Evolutionary conservation across 2,888 invertebrate genomes (phyloP).

Genomic region (Argynnis bischoffii): DNA sequence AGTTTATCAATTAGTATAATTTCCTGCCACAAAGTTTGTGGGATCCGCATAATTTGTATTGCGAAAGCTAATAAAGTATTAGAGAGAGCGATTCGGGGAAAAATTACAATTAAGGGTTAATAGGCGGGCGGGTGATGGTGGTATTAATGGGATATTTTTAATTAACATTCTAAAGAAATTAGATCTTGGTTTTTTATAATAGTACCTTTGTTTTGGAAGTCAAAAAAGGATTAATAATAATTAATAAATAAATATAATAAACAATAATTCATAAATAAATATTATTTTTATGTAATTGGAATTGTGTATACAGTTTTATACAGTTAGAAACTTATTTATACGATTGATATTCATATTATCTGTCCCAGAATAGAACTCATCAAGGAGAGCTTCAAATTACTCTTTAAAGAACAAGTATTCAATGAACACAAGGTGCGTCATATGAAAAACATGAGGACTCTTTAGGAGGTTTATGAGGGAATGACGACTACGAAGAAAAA

Average conservation of each 20-base stretch:
- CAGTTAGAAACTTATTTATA: no score
- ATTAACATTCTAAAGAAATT: constrained; percentile 14
- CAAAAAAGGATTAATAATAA: not conserved
- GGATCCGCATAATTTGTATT: constrained; percentile 21
- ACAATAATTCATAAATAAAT: no score
- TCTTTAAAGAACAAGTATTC: no score
- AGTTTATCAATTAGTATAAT: constrained; percentile 10
- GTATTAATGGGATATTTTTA: constrained; percentile 21
- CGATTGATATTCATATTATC: no score
- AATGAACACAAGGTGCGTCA: no score
- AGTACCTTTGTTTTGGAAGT: not conserved
- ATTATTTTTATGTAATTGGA: no score
- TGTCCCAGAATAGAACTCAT: no score
- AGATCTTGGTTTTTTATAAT: not conserved
- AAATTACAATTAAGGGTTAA: constrained; percentile 23
- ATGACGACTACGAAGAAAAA: no score
- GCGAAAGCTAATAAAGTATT: constrained; percentile 23
- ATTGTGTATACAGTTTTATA: no score
- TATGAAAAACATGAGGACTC: no score
- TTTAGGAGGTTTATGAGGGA: no score
- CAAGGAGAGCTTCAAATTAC: no score
- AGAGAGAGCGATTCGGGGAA: constrained; percentile 23
- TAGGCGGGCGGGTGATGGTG: constrained; percentile 25
- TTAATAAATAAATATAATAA: not conserved
- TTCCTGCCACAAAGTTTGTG: constrained; percentile 8